Evolutionary conservation across 2,888 invertebrate genomes (phyloP).

Genomic region (Macrophya annulata): DNA sequence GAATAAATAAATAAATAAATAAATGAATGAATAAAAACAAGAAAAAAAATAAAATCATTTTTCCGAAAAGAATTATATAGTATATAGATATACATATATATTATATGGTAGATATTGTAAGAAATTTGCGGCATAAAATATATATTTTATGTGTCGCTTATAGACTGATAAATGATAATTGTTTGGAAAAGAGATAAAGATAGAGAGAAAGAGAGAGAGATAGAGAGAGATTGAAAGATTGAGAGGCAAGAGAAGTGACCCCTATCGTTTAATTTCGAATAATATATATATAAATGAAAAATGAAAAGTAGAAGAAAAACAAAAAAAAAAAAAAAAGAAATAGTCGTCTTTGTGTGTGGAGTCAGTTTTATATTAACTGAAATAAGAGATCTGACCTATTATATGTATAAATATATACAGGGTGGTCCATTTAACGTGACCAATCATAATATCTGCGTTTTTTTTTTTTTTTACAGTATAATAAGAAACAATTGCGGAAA

Average conservation of each 20-base stretch:
- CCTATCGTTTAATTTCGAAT: neutral
- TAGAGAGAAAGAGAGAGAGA: neutral
- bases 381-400: neutral
- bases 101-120: conserved; percentile 29
- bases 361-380: conserved; percentile 29
- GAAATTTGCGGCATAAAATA: conserved; percentile 19
- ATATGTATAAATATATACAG: conserved; percentile 3
- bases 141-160: conserved; percentile 11
- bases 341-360: conserved; percentile 7
- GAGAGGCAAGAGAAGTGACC: neutral
- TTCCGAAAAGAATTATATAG: neutral
- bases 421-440: too few relatives aligned
- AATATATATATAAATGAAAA: neutral
- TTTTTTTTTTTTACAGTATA: too few relatives aligned
- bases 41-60: neutral
- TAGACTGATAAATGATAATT: conserved; percentile 51
- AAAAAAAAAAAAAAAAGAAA: neutral
- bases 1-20: too few relatives aligned
- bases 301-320: neutral
- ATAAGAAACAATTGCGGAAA: too few relatives aligned
- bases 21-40: too few relatives aligned
- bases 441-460: too few relatives aligned
- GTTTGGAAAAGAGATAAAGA: neutral
- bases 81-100: neutral
- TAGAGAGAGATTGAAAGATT: neutral